These are phyloP conservation scores for Nixonia krombeini DNA, from an alignment of 1,140 invertebrate genomes.

Conservation along the genomic window DNA sequence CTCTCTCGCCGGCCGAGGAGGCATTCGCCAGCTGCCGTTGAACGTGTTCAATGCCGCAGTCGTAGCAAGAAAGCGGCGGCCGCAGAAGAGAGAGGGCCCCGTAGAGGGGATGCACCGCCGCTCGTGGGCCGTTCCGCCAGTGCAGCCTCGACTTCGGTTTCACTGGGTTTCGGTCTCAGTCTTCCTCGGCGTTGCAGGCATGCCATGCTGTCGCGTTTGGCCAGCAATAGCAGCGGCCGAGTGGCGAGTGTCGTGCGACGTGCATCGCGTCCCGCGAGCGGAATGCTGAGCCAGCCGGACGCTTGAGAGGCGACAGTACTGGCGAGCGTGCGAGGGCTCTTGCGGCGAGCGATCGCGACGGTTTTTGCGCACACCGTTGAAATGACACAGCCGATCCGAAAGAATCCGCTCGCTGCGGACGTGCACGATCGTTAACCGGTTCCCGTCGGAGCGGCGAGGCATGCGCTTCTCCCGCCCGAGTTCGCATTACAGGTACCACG, in stretches of 20 bases:
- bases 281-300: too few species aligned
- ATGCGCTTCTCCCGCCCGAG: constrained; percentile 41
- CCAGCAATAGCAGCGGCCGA: too few species aligned
- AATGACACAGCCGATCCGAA: neutral
- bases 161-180: constrained; percentile 29
- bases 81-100: constrained; percentile 48
- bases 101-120: constrained; percentile 47
- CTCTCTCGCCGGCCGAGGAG: constrained; percentile 35
- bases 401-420: neutral
- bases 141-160: constrained; percentile 54
- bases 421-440: constrained; percentile 51
- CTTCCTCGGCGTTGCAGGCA: neutral
- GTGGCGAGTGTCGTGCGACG: neutral
- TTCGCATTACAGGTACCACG: constrained; percentile 8
- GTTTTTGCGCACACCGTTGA: too few species aligned
- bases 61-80: constrained; percentile 63
- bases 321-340: too few species aligned
- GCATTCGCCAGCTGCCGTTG: constrained; percentile 71
- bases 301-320: too few species aligned
- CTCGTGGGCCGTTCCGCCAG: constrained; percentile 54
- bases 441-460: constrained; percentile 46
- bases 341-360: too few species aligned
- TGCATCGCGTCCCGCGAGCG: neutral
- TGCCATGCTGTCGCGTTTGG: neutral
- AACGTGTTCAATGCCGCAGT: constrained; percentile 70